Conservation (phyloP, 2,888 invertebrate genomes). For the Drosophila demipolita region DNA sequence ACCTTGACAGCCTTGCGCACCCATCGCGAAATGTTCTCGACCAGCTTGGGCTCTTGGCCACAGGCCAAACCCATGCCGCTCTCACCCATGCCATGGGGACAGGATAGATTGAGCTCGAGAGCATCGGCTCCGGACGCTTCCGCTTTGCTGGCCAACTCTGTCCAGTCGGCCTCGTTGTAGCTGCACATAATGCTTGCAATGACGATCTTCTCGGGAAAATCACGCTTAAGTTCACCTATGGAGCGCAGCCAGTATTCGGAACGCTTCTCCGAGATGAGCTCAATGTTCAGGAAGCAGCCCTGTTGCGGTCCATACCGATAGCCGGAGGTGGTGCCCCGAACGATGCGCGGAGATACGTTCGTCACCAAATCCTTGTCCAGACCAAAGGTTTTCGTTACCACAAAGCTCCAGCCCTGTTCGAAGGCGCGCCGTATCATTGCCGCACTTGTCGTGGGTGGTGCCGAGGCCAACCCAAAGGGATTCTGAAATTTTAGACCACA, state of each 20-base stretch:
- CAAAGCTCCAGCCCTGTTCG: conserved; percentile 98
- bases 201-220: conserved; percentile 95
- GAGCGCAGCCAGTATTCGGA: conserved; percentile 96
- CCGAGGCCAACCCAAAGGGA: conserved; percentile 98
- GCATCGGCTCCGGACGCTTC: conserved; percentile 96
- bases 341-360: conserved; percentile 98
- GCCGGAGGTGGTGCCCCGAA: conserved; percentile 96
- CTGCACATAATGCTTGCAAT: conserved; percentile 99
- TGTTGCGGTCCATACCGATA: conserved; percentile 98
- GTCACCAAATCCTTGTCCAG: conserved; percentile 98
- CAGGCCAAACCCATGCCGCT: conserved; percentile 99
- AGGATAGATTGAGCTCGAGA: conserved; percentile 97
- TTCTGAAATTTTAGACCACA: conserved; percentile 98
- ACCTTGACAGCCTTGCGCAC: conserved; percentile 94
- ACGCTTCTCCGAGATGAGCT: conserved; percentile 98
- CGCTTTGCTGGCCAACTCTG: conserved; percentile 90
- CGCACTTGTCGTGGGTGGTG: conserved; percentile 96
- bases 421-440: conserved; percentile 98
- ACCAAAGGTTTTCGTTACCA: conserved; percentile 98
- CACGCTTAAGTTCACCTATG: conserved; percentile 94
- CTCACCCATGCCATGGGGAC: conserved; percentile 99
- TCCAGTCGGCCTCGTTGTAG: conserved; percentile 95
- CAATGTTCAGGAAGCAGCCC: conserved; percentile 98
- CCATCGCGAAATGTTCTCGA: conserved; percentile 96
- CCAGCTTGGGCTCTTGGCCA: conserved; percentile 96